These are phyloP conservation scores for Drosophila yooni DNA, from an alignment of 2,888 invertebrate species.

Conservation along the genomic window DNA sequence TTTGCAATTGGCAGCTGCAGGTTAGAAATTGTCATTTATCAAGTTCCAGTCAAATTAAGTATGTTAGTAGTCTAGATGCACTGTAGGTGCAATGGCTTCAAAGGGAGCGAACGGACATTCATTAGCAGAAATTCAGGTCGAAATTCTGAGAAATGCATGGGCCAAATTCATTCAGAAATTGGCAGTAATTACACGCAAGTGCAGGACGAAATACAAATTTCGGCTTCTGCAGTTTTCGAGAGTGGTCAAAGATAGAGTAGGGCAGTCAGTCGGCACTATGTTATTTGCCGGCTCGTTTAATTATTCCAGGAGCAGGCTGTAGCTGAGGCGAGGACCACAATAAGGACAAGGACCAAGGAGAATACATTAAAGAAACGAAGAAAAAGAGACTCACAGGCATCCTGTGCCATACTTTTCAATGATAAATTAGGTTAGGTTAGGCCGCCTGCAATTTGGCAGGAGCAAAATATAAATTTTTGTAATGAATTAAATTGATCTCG, in stretches of 20 bases:
- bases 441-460: slow-evolving; percentile 46
- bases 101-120: slow-evolving; percentile 42
- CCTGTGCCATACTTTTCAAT: slow-evolving; percentile 44
- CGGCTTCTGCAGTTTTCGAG: slow-evolving; percentile 8
- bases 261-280: slow-evolving; percentile 19
- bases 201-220: slow-evolving; percentile 26
- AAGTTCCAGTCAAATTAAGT: slow-evolving; percentile 5
- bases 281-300: slow-evolving; percentile 53
- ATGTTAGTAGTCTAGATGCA: slow-evolving; percentile 1
- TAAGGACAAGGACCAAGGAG: slow-evolving; percentile 12
- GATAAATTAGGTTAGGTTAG: slow-evolving; percentile 69
- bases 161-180: slow-evolving; percentile 66
- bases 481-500: slow-evolving; percentile 75
- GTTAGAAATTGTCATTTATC: slow-evolving; percentile 42
- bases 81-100: slow-evolving; percentile 28
- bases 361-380: slow-evolving; percentile 1
- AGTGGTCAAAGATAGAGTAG: slow-evolving; percentile 15
- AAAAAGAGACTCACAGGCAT: slow-evolving; percentile 12
- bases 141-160: slow-evolving; percentile 59
- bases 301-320: slow-evolving; percentile 43
- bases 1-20: slow-evolving; percentile 40
- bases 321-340: slow-evolving; percentile 4
- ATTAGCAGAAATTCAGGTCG: slow-evolving; percentile 47
- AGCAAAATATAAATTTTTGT: slow-evolving; percentile 50
- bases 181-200: slow-evolving; percentile 67